phyloP scores from a whole-genome alignment of 2,113 vertebrate genomes.

The Heterotilapia buettikoferi region DNA sequence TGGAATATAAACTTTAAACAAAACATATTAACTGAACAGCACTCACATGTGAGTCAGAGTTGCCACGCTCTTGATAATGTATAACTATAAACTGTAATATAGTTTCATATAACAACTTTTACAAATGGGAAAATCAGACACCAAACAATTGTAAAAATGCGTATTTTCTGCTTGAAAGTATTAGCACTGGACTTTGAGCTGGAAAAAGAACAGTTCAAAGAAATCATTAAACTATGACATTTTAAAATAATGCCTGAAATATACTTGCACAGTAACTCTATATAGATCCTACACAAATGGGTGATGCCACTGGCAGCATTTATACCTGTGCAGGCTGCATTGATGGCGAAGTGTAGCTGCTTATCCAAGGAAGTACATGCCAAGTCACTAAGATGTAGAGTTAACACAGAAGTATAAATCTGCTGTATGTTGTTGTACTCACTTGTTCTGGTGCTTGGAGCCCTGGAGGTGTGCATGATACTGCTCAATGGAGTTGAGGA shows the following conservation, averaged over 20 bases:
- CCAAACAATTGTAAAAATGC: neutral
- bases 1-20: neutral
- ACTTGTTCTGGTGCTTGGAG: constrained; percentile 83
- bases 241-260: neutral
- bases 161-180: neutral
- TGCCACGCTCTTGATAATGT: neutral
- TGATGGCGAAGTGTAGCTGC: neutral
- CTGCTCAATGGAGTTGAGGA: constrained; percentile 80
- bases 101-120: neutral
- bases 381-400: neutral
- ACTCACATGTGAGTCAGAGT: neutral
- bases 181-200: neutral
- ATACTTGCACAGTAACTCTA: neutral
- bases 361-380: neutral
- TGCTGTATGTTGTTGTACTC: constrained; percentile 27
- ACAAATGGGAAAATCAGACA: neutral
- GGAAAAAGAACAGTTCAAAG: neutral
- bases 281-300: neutral
- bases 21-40: neutral
- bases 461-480: constrained; percentile 80
- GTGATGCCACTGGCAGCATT: neutral
- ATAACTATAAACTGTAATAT: neutral
- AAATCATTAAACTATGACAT: neutral
- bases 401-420: neutral
- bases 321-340: neutral